Evolutionary conservation across 2,797 vertebrate genomes (phyloP).

Genomic region (Sitta carolinensis): DNA sequence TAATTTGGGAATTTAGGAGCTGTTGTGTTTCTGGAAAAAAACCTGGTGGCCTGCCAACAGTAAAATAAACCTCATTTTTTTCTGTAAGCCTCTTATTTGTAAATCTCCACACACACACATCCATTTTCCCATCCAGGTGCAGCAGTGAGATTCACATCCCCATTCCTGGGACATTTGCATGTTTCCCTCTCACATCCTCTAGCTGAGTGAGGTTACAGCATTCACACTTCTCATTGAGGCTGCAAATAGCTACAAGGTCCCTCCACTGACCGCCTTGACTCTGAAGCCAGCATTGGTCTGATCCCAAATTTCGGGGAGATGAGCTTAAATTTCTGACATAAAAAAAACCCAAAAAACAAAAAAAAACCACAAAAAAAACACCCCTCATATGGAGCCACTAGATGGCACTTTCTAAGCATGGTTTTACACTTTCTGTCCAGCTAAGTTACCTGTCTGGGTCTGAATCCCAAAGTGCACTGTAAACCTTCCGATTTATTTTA

Average conservation of each 20-base stretch:
- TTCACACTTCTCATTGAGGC: not conserved
- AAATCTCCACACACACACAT: not conserved
- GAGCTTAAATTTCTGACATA: not conserved
- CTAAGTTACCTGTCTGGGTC: rapidly evolving
- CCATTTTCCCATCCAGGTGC: not conserved
- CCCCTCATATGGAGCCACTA: not conserved
- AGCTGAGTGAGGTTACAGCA: not conserved
- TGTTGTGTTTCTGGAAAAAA: not conserved
- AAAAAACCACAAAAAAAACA: too few species aligned
- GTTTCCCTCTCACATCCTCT: not conserved
- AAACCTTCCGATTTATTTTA: not conserved
- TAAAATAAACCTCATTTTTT: not conserved
- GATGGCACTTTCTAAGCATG: slow-evolving; percentile 41
- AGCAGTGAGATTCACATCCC: not conserved
- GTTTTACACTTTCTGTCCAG: not conserved
- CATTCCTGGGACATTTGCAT: not conserved
- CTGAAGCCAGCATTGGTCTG: not conserved
- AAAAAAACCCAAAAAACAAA: too few species aligned
- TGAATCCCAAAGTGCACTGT: rapidly evolving
- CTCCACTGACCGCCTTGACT: rapidly evolving
- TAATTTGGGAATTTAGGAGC: not conserved
- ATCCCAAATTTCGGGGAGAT: rapidly evolving
- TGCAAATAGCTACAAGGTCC: not conserved
- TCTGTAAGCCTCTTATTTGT: not conserved
- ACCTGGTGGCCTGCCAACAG: not conserved